Base-by-base conservation (phyloP, 1,140 invertebrate species). In the Musca vetustissima region DNA sequence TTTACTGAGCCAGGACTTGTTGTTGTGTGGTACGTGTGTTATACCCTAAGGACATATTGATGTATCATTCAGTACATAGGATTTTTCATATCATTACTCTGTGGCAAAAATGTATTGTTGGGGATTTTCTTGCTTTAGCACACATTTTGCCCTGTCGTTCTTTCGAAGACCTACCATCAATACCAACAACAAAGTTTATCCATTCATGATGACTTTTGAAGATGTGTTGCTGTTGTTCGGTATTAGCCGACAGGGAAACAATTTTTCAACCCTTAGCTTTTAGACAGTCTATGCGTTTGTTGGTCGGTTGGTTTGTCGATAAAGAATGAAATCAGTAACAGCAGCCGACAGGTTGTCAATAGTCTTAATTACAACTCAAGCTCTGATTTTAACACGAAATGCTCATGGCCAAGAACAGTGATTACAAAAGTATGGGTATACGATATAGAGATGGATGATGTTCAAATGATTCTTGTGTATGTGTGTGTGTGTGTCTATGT, bases 301-400 rank as follows among this genome's bases (percentile, higher is more conserved):
- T 43, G 6, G 36, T 43, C n/a, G n/a, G n/a, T n/a, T n/a, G n/a
- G n/a, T 43, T 13, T 43, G 36, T 43, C 36, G 36, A 43, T 43
- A 43, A 43, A 43, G 36, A 11, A 43, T 43, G 36, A 43, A 43
- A 43, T 43, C 36, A 43, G 11, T 11, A 36, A 61, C 15, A 36
- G 36, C 36, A 43, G 17, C 57, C 57, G 57, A 61, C 57, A 61
- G 57, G 57, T 61, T 61, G 57, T 61, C 57, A 61, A 61, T 61
- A 36, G 57, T 43, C 57, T 61, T 61, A 61, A 61, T 61, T 61
- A 61, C 57, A 61, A 21, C 17, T 61, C 32, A 61, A 36, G 57
- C 7, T 61, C 19, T 21, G 57, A 61, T 61, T 61, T 61, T 61
- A 61, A 61, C 28, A 43, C 28, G 36, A 43, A 43, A 43, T 43